Evolutionary conservation across 2,113 vertebrate genomes (phyloP).

Genomic region (Bathybates hornii): DNA sequence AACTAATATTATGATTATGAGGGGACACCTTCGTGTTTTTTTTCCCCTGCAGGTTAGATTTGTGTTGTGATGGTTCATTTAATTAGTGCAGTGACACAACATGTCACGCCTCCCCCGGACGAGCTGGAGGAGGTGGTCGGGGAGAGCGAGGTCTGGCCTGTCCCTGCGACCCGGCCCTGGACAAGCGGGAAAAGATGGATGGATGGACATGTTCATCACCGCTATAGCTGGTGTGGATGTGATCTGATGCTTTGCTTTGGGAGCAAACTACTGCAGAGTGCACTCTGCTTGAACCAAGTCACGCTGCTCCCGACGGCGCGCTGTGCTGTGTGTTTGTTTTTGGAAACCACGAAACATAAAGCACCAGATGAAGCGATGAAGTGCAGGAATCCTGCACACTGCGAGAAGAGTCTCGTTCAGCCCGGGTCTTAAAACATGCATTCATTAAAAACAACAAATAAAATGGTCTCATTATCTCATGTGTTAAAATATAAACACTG

Average conservation of each 20-base stretch:
- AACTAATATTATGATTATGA: neutral
- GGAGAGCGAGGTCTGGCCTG: neutral
- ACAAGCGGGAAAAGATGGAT: neutral
- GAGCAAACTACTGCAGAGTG: neutral
- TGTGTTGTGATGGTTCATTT: neutral
- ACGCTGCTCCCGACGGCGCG: neutral
- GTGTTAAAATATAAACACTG: neutral
- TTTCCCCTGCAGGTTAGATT: neutral
- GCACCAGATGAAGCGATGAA: neutral
- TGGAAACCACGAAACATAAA: neutral
- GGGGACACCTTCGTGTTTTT: neutral
- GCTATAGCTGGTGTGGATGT: fast-evolving
- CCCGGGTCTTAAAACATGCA: neutral
- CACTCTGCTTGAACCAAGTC: neutral
- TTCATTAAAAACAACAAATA: neutral
- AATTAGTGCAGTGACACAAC: neutral
- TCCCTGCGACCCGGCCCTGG: neutral
- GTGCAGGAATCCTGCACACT: neutral
- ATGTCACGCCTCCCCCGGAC: neutral
- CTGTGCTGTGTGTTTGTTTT: neutral
- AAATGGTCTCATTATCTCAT: neutral
- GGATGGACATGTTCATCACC: neutral
- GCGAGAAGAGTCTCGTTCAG: neutral
- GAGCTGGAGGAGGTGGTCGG: neutral
- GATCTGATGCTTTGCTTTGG: neutral